These are phyloP conservation scores for Morpho helenor DNA, from an alignment of 2,888 invertebrate genomes.

Conservation along the genomic window DNA sequence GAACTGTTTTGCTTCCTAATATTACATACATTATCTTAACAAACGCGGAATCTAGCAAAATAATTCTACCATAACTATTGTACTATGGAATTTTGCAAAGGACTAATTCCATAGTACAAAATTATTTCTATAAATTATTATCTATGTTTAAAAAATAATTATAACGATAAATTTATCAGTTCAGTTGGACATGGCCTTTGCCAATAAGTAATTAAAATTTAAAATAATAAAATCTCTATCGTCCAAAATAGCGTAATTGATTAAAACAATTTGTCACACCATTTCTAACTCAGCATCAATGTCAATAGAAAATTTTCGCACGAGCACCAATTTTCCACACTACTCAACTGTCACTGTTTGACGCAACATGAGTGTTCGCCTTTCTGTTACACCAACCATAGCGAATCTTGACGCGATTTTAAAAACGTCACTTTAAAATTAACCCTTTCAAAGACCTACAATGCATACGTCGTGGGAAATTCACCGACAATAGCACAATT, in stretches of 20 bases:
- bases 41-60: too few relatives aligned
- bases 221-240: constrained; percentile 1
- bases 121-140: too few relatives aligned
- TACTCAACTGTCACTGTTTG: constrained; percentile 64
- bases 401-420: constrained; percentile 65
- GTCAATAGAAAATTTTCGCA: constrained; percentile 52
- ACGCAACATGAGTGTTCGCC: constrained; percentile 55
- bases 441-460: constrained; percentile 55
- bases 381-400: constrained; percentile 53
- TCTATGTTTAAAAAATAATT: too few relatives aligned
- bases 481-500: constrained; percentile 21
- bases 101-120: too few relatives aligned
- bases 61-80: too few relatives aligned
- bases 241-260: constrained; percentile 24
- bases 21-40: too few relatives aligned
- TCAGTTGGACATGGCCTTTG: too few relatives aligned
- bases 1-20: too few relatives aligned
- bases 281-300: constrained; percentile 28
- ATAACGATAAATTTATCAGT: too few relatives aligned
- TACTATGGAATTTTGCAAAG: too few relatives aligned
- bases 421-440: constrained; percentile 62
- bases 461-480: constrained; percentile 48
- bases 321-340: constrained; percentile 64
- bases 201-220: too few relatives aligned
- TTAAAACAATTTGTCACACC: constrained; percentile 40